These are phyloP conservation scores for Sphyrna mokarran DNA, from an alignment of 2,113 vertebrate species.

Conservation along the genomic window DNA sequence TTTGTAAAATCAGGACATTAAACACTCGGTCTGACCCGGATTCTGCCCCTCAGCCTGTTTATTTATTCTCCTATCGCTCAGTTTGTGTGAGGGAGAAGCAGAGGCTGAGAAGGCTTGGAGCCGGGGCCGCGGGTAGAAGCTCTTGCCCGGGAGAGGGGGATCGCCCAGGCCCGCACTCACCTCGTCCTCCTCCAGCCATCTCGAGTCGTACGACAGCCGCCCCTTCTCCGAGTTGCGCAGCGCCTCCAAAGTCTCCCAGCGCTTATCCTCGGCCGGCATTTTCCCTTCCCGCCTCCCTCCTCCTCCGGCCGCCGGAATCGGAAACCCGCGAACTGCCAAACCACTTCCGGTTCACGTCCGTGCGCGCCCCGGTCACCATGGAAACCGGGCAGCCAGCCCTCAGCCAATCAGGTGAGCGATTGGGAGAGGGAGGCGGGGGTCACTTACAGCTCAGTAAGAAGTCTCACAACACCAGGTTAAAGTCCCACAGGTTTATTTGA, in stretches of 20 bases:
- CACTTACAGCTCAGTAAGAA: too few species aligned
- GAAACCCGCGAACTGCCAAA: background rate
- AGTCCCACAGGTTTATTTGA: too few species aligned
- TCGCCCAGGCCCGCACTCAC: slow-evolving; percentile 43
- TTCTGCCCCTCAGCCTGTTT: background rate
- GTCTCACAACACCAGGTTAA: too few species aligned
- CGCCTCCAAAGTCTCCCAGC: slow-evolving; percentile 58
- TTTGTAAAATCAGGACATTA: background rate
- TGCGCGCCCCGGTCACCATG: background rate
- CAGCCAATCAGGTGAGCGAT: too few species aligned
- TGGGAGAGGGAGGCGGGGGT: too few species aligned
- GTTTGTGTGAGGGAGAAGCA: background rate
- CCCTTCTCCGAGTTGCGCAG: slow-evolving; percentile 59
- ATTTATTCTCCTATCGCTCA: background rate
- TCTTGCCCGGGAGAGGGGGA: too few species aligned
- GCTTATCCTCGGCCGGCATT: slow-evolving; percentile 43
- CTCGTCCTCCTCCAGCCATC: slow-evolving; percentile 49
- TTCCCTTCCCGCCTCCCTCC: background rate
- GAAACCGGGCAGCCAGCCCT: background rate
- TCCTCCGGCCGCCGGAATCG: accelerated
- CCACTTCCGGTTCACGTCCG: slow-evolving; percentile 43
- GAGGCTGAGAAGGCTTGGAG: background rate
- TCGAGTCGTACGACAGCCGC: slow-evolving; percentile 52
- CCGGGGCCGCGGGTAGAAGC: too few species aligned
- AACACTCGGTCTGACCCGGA: background rate